A percentile compares a stretch with the other conserved stretches of the same genome.
Evolutionary conservation across 2,797 vertebrate species (phyloP).

Genomic region (Pangasius krempfi): DNA sequence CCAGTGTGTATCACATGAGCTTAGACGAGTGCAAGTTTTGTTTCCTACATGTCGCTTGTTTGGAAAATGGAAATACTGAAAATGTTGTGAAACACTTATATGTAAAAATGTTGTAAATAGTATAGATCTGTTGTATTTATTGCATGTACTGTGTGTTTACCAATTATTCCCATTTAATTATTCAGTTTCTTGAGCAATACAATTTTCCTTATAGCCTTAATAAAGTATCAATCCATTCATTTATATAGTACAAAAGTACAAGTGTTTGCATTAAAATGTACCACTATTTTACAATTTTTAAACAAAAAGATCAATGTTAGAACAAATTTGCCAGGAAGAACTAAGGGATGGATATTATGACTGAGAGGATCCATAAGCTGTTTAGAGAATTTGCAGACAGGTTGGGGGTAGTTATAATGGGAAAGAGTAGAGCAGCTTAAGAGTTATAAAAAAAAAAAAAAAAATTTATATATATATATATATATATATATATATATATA

Average conservation of each 20-base stretch:
- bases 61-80: background rate
- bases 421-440: too few species aligned
- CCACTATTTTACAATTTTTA: constrained; percentile 1
- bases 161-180: background rate
- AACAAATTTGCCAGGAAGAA: background rate
- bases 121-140: background rate
- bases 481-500: too few species aligned
- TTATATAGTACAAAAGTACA: background rate
- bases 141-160: background rate
- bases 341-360: background rate
- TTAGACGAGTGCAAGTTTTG: background rate
- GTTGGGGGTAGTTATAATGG: too few species aligned
- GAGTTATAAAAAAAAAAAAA: too few species aligned
- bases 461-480: too few species aligned
- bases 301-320: background rate
- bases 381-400: background rate
- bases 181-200: background rate
- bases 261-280: background rate
- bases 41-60: background rate
- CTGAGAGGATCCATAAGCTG: constrained; percentile 16
- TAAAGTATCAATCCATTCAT: background rate
- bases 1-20: background rate
- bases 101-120: background rate
- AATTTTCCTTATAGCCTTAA: background rate
- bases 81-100: background rate